A percentile compares a stretch with the other conserved stretches of the same genome.
Conservation (phyloP, 1,140 invertebrate genomes). For the Diachasma alloeum region DNA sequence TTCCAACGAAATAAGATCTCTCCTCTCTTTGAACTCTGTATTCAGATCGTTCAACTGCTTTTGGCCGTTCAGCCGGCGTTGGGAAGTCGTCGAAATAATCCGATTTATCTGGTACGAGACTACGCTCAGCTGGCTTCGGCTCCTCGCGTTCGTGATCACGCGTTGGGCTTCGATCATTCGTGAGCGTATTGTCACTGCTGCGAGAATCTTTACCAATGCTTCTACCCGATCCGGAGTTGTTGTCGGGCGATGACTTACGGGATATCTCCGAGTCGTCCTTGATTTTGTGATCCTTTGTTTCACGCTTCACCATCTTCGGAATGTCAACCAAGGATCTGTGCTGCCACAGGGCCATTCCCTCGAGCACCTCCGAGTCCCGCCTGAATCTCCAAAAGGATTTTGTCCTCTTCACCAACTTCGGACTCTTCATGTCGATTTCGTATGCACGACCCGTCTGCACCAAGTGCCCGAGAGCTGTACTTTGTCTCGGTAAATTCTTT, state of each 20-base stretch:
- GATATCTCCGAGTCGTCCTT: constrained; percentile 54
- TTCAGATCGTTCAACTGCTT: constrained; percentile 66
- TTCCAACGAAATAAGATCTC: constrained; percentile 58
- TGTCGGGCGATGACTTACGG: constrained; percentile 58
- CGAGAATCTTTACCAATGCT: constrained; percentile 55
- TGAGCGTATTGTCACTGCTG: constrained; percentile 56
- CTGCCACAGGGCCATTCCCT: constrained; percentile 86
- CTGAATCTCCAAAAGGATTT: constrained; percentile 88
- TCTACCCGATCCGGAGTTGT: constrained; percentile 54
- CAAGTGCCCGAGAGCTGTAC: constrained; percentile 54
- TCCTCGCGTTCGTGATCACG: constrained; percentile 41
- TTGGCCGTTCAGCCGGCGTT: constrained; percentile 57
- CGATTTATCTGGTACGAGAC: constrained; percentile 53
- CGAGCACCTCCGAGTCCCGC: constrained; percentile 74
- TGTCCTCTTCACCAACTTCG: constrained; percentile 75
- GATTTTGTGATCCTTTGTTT: constrained; percentile 62
- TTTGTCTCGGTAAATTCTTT: constrained; percentile 45
- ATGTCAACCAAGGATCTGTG: constrained; percentile 80
- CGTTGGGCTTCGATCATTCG: constrained; percentile 44
- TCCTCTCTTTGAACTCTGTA: constrained; percentile 66
- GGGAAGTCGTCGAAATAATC: constrained; percentile 59
- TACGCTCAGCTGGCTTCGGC: constrained; percentile 59
- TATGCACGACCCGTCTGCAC: constrained; percentile 55
- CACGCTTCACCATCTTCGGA: constrained; percentile 67
- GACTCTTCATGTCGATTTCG: constrained; percentile 63